phyloP scores from a whole-genome alignment of 2,113 vertebrate genomes.

The Aramus guarauna region DNA sequence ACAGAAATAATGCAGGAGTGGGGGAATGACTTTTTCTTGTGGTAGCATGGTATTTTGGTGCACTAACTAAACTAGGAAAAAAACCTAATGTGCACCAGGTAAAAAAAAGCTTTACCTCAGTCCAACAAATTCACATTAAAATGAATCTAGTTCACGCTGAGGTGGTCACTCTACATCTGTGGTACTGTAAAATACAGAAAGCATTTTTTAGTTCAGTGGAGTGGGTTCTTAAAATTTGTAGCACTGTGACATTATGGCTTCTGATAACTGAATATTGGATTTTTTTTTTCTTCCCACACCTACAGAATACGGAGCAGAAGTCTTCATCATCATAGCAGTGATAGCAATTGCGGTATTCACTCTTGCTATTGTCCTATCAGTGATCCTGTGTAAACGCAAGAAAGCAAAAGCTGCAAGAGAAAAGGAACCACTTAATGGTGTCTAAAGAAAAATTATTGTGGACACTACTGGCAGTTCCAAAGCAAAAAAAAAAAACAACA shows the following conservation, averaged over 20 bases:
- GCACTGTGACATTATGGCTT: background rate
- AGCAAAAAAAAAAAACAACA: background rate
- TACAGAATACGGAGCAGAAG: conserved; percentile 72
- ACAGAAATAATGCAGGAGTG: background rate
- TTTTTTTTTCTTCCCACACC: background rate
- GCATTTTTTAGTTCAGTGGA: background rate
- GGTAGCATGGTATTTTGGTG: background rate
- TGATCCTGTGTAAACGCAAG: conserved; percentile 75
- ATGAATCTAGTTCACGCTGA: background rate
- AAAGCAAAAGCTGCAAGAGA: conserved; percentile 54
- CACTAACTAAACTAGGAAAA: background rate
- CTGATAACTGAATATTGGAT: background rate
- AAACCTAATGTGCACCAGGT: background rate
- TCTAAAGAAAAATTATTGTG: background rate
- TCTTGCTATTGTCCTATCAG: conserved; percentile 48
- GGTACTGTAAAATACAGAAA: background rate
- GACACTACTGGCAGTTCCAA: background rate
- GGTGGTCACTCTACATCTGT: background rate
- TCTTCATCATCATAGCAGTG: conserved; percentile 69
- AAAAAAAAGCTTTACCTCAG: background rate
- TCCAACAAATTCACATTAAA: background rate
- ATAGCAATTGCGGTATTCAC: conserved; percentile 66
- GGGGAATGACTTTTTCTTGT: background rate
- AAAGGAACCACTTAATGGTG: conserved; percentile 42
- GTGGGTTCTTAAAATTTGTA: background rate